Base-by-base conservation (phyloP, 1,140 invertebrate species). In the Lethrus apterus region DNA sequence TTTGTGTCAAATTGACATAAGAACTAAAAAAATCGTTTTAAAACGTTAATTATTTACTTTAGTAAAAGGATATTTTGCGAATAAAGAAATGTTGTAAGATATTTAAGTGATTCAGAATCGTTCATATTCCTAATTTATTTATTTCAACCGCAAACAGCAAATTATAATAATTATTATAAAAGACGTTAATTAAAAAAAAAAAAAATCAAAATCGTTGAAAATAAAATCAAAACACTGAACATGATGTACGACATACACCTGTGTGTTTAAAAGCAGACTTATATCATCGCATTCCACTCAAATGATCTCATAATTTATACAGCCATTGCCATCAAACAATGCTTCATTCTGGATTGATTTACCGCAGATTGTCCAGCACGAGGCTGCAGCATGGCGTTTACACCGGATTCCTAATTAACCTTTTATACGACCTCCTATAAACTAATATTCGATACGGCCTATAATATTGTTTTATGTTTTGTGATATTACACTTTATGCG, bases 291-390 rank as follows among this genome's bases (percentile, higher is more conserved):
- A 51, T 58, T 56, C 50, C 51, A 46, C 49, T 50, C 48, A 51
- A 58, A 58, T 52, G 54, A 56, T 51, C 55, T 56, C 56, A 54
- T 58, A 58, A 58, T 58, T 58, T 58, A 58, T 54, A 54, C 50
- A 52, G 54, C 51, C 35, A 52, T 52, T 55, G 57, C 56, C 57
- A 60, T 63, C 60, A 62, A 62, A 62, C 57, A 54, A 52, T 55
- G 48, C 50, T 52, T 56, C 55, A 58, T 63, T 36, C 8, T 46
- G 49, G 57, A 60, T 60, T 63, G 60, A 63, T 63, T 63, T 63
- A 63, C 52, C 57, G 50, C 50, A 53, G 46, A 48, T 56, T 56
- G 48, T 33, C 43, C 43, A 45, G 18, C 11, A n/a, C 23, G 23
- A 26, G 5, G n/a, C n/a, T 26, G 23, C 23, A 20, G 35, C 17